phyloP scores from a whole-genome alignment of 2,113 vertebrate genomes.

The Pogona vitticeps region DNA sequence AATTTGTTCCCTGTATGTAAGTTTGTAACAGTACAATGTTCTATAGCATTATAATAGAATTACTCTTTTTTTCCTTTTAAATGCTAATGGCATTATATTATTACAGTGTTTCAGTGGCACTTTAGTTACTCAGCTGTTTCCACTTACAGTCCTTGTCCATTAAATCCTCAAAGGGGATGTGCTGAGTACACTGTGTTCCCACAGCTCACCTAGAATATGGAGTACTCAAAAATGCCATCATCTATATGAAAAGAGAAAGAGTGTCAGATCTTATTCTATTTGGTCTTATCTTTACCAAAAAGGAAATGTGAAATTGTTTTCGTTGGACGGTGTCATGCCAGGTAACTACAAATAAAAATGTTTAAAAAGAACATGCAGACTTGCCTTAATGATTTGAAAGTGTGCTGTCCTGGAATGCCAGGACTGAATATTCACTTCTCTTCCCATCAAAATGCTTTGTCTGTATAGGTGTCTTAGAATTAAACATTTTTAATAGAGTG shows the following conservation, averaged over 20 bases:
- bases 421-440: accelerated
- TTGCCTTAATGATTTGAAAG: not conserved
- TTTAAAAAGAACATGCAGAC: not conserved
- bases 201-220: not conserved
- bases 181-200: not conserved
- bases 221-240: not conserved
- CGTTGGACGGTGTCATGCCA: not conserved
- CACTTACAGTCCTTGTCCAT: not conserved
- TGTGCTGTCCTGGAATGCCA: not conserved
- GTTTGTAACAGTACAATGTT: not conserved
- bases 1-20: not conserved
- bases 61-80: not conserved
- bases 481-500: not conserved
- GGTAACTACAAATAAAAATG: not conserved
- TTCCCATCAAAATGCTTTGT: not conserved
- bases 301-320: conserved; percentile 16
- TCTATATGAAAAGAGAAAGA: not conserved
- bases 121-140: not conserved
- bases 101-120: not conserved
- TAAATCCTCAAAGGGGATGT: not conserved
- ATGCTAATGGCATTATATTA: not conserved
- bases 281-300: not conserved
- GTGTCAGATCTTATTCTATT: not conserved
- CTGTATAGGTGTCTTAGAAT: not conserved
- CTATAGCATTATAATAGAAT: not conserved